Base-by-base conservation (phyloP, 2,888 invertebrate genomes). In the Orthosia cruda region DNA sequence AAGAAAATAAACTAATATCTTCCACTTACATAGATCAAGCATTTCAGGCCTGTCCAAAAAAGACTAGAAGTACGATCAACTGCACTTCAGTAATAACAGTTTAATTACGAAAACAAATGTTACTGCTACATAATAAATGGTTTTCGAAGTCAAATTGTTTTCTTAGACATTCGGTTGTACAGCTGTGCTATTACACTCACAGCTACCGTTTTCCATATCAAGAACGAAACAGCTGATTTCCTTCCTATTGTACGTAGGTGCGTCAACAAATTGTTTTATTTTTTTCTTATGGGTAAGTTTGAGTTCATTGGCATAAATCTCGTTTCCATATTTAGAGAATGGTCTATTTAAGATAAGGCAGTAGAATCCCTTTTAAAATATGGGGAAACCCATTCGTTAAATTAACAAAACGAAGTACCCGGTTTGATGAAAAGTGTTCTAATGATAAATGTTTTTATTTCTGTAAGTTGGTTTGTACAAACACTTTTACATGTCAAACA, bases 21-120 rank as follows among this genome's bases (percentile, higher is more conserved):
- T 15, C 32, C 26, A 71, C 45, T 18, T 12, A 4, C 1, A 15
- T 71, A 12, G 18, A 55, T 57, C 15, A 72, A 72, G 4, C 49
- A 72, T 57, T 57, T 71, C 32, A 49, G 73, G 23, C 73, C 72
- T 18, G 47, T n/a, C 15, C 23, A 12, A 18, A n/a, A 32, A 47
- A 32, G 45, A 23, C 15, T 3, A 4, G 26, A 32, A 13, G 18
- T 71, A 23, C 20, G 15, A 20, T 55, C 15, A 20, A 45, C 5
- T 18, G 18, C 32, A n/a, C 50, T 49, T 64, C 26, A 26, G 47
- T 18, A 18, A 26, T 62, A 63, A 59, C 9, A 40, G 18, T 12
- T 23, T n/a, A 49, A 20, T 4, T n/a, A 50, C 50, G 40, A 40
- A 52, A 52, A 52, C 11, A 45, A 45, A 15, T 45, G 9, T 61